Conservation (phyloP, 2,797 vertebrate species). For the Phylloscopus collybita region DNA sequence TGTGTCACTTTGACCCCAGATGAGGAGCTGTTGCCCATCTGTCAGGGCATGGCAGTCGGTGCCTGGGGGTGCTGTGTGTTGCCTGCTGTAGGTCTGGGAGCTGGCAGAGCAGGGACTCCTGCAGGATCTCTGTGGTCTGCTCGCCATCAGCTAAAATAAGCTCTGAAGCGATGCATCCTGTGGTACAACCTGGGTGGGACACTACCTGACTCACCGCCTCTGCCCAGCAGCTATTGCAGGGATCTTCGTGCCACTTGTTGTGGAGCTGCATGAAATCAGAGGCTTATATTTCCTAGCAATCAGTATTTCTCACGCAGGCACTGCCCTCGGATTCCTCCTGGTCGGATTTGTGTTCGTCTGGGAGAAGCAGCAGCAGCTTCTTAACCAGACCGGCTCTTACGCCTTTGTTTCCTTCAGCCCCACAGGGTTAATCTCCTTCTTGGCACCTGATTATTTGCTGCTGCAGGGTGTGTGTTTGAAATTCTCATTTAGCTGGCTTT, state of each 20-base stretch:
- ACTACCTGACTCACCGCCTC: background rate
- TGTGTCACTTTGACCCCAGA: background rate
- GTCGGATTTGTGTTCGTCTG: background rate
- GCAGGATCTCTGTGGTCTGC: background rate
- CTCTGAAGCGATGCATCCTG: background rate
- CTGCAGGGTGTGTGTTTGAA: conserved; percentile 12
- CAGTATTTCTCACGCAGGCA: background rate
- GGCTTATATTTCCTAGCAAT: background rate
- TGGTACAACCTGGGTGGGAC: background rate
- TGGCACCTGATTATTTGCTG: conserved; percentile 55
- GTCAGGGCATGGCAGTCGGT: background rate
- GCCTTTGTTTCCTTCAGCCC: conserved; percentile 41
- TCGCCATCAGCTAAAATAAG: background rate
- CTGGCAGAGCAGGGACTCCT: background rate
- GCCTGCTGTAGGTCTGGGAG: background rate
- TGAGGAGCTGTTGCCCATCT: accelerated
- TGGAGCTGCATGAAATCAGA: background rate
- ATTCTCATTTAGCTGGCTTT: conserved; percentile 49
- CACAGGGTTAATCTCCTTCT: conserved; percentile 45
- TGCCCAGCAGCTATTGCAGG: background rate
- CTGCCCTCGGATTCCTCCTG: background rate
- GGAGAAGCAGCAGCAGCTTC: conserved; percentile 28
- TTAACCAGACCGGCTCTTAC: background rate
- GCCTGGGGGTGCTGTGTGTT: accelerated
- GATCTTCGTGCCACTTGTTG: background rate